Evolutionary conservation across 1,140 invertebrate genomes (phyloP).

Genomic region (Orius insidiosus): DNA sequence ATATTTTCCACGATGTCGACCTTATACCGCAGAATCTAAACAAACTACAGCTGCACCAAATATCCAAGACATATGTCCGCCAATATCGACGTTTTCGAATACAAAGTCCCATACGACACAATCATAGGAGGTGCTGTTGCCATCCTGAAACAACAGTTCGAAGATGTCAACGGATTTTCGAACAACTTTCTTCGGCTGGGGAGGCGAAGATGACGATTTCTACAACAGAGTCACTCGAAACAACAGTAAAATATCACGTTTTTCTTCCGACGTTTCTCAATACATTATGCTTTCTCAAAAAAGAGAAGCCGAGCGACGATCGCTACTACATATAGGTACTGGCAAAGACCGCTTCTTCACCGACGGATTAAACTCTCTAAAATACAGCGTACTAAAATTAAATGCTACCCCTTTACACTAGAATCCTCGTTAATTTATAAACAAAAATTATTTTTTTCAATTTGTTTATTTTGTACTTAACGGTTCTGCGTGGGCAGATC

Average conservation of each 20-base stretch:
- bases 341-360: conserved; percentile 34
- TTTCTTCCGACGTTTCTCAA: conserved; percentile 46
- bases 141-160: conserved; percentile 50
- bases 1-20: conserved; percentile 92
- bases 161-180: conserved; percentile 77
- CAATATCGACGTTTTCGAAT: conserved; percentile 74
- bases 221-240: conserved; percentile 32
- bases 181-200: conserved; percentile 80
- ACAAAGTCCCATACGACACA: conserved; percentile 53
- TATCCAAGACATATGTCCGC: conserved; percentile 83
- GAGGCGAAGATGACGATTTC: conserved; percentile 74
- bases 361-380: conserved; percentile 53
- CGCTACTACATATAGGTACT: conserved; percentile 25
- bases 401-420: conserved; percentile 18
- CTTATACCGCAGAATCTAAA: conserved; percentile 72
- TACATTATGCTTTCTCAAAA: conserved; percentile 64
- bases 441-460: background rate
- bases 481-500: too few relatives aligned
- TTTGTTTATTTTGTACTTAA: too few relatives aligned
- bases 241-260: conserved; percentile 42
- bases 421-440: conserved; percentile 19
- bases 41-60: conserved; percentile 83
- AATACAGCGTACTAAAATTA: conserved; percentile 25
- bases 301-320: conserved; percentile 29
- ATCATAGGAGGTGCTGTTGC: conserved; percentile 63